Percentiles rank a stretch among this genome's conserved stretches.
These are phyloP conservation scores for Orgyia antiqua DNA, from an alignment of 2,888 invertebrate species.

Conservation along the genomic window DNA sequence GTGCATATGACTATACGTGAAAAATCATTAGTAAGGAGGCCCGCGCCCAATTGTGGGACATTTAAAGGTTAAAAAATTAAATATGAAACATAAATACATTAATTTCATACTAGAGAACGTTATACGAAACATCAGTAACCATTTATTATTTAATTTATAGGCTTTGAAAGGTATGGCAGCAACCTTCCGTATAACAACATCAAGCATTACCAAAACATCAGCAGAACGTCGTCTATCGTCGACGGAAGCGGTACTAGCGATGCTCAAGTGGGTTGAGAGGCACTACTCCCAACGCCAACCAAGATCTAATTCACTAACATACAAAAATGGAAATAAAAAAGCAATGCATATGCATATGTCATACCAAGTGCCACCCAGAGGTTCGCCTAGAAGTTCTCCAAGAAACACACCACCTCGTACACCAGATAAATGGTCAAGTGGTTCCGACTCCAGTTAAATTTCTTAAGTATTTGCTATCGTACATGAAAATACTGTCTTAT, in stretches of 20 bases:
- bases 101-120: no score
- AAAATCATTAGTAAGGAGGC: no score
- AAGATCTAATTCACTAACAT: constrained; percentile 82
- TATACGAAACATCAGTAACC: no score
- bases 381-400: constrained; percentile 39
- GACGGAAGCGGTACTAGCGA: constrained; percentile 92
- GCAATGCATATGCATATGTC: constrained; percentile 89
- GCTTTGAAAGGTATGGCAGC: constrained; percentile 95
- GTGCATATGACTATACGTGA: no score
- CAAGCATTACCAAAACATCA: constrained; percentile 89
- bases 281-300: constrained; percentile 90
- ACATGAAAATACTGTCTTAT: constrained; percentile 13
- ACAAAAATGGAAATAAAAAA: constrained; percentile 80
- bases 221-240: constrained; percentile 92
- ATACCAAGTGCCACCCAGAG: constrained; percentile 61
- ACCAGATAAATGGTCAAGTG: constrained; percentile 55
- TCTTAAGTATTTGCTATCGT: constrained; percentile 1
- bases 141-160: no score
- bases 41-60: no score
- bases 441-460: constrained; percentile 61
- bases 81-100: no score
- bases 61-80: no score
- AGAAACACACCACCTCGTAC: constrained; percentile 50
- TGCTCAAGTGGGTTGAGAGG: constrained; percentile 93
- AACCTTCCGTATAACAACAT: constrained; percentile 92